Percentiles rank a stretch among this genome's conserved stretches.
These are phyloP conservation scores for Neuroscelio doddi DNA, from an alignment of 2,888 invertebrate genomes.

Conservation along the genomic window DNA sequence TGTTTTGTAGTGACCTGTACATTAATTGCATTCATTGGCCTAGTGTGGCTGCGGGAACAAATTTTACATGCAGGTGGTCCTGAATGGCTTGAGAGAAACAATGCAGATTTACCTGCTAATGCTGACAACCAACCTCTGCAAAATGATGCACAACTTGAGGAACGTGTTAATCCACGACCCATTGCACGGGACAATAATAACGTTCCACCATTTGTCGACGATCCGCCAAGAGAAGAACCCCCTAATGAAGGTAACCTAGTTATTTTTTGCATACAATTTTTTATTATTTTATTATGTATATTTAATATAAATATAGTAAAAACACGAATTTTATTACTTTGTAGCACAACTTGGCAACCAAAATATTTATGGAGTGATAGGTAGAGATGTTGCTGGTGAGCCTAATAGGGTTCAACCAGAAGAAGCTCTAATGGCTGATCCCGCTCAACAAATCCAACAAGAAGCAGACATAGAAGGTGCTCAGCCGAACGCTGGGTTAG, in stretches of 20 bases:
- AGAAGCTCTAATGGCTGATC: conserved; percentile 28
- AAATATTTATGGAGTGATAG: background rate
- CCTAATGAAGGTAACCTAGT: conserved; percentile 59
- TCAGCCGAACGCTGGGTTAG: conserved; percentile 35
- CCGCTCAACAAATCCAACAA: conserved; percentile 32
- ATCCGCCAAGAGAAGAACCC: conserved; percentile 63
- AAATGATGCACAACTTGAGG: conserved; percentile 55
- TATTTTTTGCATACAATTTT: no score
- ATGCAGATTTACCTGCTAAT: conserved; percentile 73
- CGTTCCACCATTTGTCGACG: conserved; percentile 67
- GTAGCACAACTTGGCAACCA: background rate
- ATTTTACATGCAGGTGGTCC: conserved; percentile 98
- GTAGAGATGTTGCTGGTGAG: background rate
- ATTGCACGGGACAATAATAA: conserved; percentile 69
- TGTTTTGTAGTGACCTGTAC: conserved; percentile 98
- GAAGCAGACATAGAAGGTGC: conserved; percentile 39
- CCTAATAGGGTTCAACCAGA: conserved; percentile 7
- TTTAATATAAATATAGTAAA: no score
- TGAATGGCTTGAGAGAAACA: conserved; percentile 92
- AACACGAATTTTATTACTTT: no score
- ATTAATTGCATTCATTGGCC: conserved; percentile 94
- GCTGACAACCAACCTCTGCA: conserved; percentile 52
- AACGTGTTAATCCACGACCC: conserved; percentile 55
- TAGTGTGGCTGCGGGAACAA: conserved; percentile 98
- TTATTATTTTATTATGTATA: background rate